A percentile compares a stretch with the other conserved stretches of the same genome.
Conservation (phyloP, 64 coral and sea anemone genomes). For the Montipora efflorescens region DNA sequence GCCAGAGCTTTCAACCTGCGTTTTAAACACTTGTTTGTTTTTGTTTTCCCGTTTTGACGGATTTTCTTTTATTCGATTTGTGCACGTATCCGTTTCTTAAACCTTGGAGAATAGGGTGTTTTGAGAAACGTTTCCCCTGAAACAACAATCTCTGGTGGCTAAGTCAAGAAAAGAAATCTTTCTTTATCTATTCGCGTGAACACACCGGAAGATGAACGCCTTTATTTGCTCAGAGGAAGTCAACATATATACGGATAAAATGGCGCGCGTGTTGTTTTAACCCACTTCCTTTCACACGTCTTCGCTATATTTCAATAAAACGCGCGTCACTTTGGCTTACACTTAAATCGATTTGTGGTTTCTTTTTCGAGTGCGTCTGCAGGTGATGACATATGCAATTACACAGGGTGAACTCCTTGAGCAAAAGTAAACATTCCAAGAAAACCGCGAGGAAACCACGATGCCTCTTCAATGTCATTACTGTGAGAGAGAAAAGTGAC, state of each 20-base stretch:
- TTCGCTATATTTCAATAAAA: conserved; percentile 13
- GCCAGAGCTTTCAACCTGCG: neutral
- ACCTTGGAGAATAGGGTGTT: neutral
- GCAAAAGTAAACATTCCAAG: conserved; percentile 34
- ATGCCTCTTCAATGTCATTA: neutral
- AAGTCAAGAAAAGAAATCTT: neutral
- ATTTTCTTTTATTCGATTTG: neutral
- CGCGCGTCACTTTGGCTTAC: neutral
- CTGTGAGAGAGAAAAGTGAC: neutral
- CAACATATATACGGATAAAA: neutral
- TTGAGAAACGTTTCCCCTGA: conserved; percentile 12
- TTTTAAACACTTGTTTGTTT: conserved; percentile 5
- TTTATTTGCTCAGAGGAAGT: conserved; percentile 7
- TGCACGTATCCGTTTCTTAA: neutral
- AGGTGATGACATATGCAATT: conserved; percentile 28
- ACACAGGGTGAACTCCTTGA: neutral
- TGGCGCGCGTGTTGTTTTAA: neutral
- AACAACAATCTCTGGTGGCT: conserved; percentile 43
- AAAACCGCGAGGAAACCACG: conserved; percentile 2
- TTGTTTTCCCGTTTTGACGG: neutral
- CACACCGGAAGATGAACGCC: conserved; percentile 1
- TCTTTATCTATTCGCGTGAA: neutral
- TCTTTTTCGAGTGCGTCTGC: neutral
- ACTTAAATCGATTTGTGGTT: conserved; percentile 22
- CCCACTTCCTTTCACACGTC: conserved; percentile 30